A percentile compares a stretch with the other conserved stretches of the same genome.
Conservation (phyloP, 2,113 vertebrate species). For the Sturnus vulgaris region DNA sequence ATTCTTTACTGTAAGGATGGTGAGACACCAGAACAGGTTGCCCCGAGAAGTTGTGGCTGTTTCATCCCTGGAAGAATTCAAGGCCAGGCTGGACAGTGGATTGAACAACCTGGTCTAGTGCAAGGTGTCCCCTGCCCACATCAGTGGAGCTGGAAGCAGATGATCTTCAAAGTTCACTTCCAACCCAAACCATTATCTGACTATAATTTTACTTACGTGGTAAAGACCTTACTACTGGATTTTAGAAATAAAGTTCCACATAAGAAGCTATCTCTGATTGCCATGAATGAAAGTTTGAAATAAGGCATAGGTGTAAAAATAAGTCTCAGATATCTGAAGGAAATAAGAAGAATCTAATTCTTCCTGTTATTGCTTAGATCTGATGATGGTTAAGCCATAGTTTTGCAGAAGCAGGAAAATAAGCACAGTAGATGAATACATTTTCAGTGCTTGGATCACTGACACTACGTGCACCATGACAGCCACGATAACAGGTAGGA, state of each 20-base stretch:
- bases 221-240: not conserved
- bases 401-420: not conserved
- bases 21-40: not conserved
- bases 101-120: not conserved
- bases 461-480: fast-evolving
- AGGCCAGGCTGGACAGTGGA: not conserved
- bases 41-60: not conserved
- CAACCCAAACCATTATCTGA: not conserved
- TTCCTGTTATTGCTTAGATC: not conserved
- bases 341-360: not conserved
- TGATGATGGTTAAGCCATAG: not conserved
- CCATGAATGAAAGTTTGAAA: not conserved
- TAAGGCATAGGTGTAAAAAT: not conserved
- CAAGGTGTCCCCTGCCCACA: not conserved
- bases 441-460: not conserved
- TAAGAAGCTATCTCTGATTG: not conserved
- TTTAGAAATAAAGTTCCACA: not conserved
- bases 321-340: not conserved
- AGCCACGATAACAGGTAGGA: not conserved
- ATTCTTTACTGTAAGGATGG: not conserved
- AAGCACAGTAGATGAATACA: not conserved
- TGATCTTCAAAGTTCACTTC: not conserved
- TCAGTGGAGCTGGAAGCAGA: not conserved
- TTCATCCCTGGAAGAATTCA: not conserved
- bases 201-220: not conserved